Evolutionary conservation across 2,888 invertebrate genomes (phyloP).

Genomic region (Drosophila peninsularis): DNA sequence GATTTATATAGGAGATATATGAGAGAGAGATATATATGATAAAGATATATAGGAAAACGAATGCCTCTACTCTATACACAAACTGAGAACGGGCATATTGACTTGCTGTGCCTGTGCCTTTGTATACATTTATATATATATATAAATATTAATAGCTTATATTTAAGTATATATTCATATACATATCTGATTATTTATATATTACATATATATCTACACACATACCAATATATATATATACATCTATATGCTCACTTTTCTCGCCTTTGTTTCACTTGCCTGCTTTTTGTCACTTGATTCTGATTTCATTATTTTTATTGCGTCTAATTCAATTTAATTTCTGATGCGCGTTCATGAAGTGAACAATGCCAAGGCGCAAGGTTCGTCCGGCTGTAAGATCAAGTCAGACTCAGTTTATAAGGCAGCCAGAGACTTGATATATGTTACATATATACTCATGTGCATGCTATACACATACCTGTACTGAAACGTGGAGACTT

Average conservation of each 20-base stretch:
- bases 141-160: too few relatives aligned
- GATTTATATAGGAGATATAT: neutral
- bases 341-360: constrained; percentile 1
- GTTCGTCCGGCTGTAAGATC: neutral
- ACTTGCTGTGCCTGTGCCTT: too few relatives aligned
- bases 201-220: neutral
- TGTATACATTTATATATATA: too few relatives aligned
- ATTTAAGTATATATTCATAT: too few relatives aligned
- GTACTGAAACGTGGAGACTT: too few relatives aligned
- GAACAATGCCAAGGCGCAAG: neutral
- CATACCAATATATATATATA: neutral
- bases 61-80: too few relatives aligned
- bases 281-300: neutral
- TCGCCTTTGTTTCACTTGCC: neutral
- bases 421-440: neutral
- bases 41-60: too few relatives aligned
- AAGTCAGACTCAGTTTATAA: neutral
- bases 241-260: neutral
- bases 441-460: neutral
- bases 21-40: neutral
- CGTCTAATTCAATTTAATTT: constrained; percentile 3
- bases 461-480: too few relatives aligned
- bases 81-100: neutral
- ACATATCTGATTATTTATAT: neutral
- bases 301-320: constrained; percentile 7